A percentile compares a stretch with the other conserved stretches of the same genome.
Conservation (phyloP, 2,113 vertebrate species). For the Sander lucioperca region DNA sequence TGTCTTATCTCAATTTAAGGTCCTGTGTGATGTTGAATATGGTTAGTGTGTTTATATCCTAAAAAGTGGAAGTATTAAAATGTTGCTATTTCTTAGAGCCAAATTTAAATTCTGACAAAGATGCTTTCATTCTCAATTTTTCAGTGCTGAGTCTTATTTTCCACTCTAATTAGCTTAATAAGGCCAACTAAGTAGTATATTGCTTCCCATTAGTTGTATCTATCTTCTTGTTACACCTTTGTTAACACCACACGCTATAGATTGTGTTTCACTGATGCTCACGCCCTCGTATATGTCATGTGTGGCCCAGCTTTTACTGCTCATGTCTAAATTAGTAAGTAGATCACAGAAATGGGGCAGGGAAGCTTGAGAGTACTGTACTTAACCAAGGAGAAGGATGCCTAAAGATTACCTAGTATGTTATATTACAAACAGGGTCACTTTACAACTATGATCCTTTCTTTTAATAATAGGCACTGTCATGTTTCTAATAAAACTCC, state of each 20-base stretch:
- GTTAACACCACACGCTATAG: background rate
- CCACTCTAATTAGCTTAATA: background rate
- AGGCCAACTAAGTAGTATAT: background rate
- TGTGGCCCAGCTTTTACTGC: constrained; percentile 26
- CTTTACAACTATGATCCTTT: too few species aligned
- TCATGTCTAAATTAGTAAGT: constrained; percentile 24
- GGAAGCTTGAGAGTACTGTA: background rate
- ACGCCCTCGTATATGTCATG: background rate
- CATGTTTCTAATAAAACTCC: background rate
- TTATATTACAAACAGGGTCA: too few species aligned
- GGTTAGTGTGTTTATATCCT: background rate
- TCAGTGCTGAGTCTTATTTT: background rate
- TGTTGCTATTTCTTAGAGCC: background rate
- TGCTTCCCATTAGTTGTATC: background rate
- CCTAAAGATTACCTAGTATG: too few species aligned
- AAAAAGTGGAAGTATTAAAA: background rate
- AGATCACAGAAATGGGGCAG: constrained; percentile 41
- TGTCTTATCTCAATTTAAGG: background rate
- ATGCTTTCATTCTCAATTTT: background rate
- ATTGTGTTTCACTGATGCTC: background rate
- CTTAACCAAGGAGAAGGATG: background rate
- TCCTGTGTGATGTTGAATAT: background rate
- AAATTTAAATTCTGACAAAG: background rate
- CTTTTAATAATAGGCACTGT: background rate
- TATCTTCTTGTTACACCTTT: background rate